These are phyloP conservation scores for Megaptera novaeangliae DNA, from an alignment of 2,113 vertebrate genomes.

Conservation along the genomic window DNA sequence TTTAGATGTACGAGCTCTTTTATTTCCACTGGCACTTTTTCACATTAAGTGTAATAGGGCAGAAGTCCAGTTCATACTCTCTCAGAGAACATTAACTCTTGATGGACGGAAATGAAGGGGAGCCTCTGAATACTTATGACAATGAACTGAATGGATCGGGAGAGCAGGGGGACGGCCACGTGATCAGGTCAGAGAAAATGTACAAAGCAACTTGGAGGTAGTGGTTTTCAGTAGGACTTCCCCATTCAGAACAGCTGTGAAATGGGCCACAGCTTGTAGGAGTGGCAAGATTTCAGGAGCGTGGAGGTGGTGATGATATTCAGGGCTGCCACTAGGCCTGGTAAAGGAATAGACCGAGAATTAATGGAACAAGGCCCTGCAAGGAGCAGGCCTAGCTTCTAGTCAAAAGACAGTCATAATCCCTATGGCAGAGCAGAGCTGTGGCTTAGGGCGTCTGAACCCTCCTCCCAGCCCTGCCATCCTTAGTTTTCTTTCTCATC, in stretches of 20 bases:
- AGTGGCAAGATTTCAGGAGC: background rate
- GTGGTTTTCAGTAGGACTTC: background rate
- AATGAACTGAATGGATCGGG: background rate
- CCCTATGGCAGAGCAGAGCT: too few species aligned
- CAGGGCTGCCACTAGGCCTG: background rate
- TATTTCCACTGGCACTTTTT: constrained; percentile 73
- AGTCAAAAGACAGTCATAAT: background rate
- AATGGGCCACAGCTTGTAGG: background rate
- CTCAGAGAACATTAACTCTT: constrained; percentile 67
- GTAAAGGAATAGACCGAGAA: background rate
- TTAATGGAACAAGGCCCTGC: background rate
- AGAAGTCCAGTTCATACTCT: constrained; percentile 51
- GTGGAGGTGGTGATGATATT: background rate
- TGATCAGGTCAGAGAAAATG: background rate
- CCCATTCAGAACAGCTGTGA: background rate
- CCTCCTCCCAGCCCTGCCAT: background rate
- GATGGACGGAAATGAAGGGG: constrained; percentile 40
- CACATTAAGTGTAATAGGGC: constrained; percentile 49
- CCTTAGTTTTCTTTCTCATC: background rate
- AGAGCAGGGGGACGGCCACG: background rate
- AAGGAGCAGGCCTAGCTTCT: background rate
- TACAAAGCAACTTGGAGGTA: background rate
- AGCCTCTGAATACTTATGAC: constrained; percentile 42
- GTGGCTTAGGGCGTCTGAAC: background rate
- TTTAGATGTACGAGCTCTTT: constrained; percentile 73